A percentile compares a stretch with the other conserved stretches of the same genome.
Conservation (phyloP, 2,113 vertebrate genomes). For the Falcunculus frontatus region DNA sequence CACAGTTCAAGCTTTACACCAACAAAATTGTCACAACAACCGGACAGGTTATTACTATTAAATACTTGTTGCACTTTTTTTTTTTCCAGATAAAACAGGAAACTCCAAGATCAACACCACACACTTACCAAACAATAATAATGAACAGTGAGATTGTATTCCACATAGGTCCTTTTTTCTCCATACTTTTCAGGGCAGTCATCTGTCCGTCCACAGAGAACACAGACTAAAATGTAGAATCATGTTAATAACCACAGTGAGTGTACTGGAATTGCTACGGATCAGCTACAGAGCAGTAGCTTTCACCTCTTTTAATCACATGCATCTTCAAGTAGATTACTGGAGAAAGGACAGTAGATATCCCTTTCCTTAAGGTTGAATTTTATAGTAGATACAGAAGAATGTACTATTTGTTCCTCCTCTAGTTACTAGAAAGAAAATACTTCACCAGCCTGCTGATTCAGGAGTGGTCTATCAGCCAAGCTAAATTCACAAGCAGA, state of each 20-base stretch:
- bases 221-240: slow-evolving; percentile 77
- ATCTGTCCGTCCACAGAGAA: slow-evolving; percentile 83
- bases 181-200: slow-evolving; percentile 88
- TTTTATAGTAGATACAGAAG: not conserved
- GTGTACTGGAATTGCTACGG: not conserved
- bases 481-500: not conserved
- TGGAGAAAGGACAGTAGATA: not conserved
- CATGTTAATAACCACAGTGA: not conserved
- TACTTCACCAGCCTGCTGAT: not conserved
- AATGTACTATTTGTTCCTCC: not conserved
- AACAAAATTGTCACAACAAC: not conserved
- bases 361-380: not conserved
- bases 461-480: not conserved
- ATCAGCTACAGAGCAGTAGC: not conserved
- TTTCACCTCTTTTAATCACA: not conserved
- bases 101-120: not conserved
- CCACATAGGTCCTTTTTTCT: slow-evolving; percentile 82
- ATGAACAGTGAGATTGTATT: slow-evolving; percentile 84
- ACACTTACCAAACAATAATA: slow-evolving; percentile 92
- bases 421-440: not conserved
- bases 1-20: not conserved
- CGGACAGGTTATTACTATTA: not conserved
- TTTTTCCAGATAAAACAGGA: not conserved
- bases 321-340: not conserved
- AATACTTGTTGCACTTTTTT: not conserved